Conservation (phyloP, 1,140 invertebrate genomes). For the Camponotus pennsylvanicus region DNA sequence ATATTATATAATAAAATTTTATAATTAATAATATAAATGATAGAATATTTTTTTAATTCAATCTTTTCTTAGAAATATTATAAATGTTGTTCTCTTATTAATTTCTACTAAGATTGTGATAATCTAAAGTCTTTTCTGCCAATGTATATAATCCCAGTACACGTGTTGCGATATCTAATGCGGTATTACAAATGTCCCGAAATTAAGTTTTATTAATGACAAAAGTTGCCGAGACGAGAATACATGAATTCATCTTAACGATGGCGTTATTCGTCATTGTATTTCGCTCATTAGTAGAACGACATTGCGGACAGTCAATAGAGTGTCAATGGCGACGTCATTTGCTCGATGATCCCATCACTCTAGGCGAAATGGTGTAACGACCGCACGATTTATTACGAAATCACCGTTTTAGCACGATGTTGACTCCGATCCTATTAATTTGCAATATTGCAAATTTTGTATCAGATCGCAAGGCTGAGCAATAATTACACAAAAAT, state of each 20-base stretch:
- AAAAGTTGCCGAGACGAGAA: neutral
- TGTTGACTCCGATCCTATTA: slow-evolving; percentile 33
- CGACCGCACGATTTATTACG: slow-evolving; percentile 22
- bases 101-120: neutral
- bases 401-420: slow-evolving; percentile 17
- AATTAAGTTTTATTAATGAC: slow-evolving; percentile 19
- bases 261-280: neutral
- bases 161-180: neutral
- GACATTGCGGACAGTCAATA: slow-evolving; percentile 35
- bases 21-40: too few relatives aligned
- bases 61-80: neutral
- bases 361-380: slow-evolving; percentile 17
- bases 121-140: neutral
- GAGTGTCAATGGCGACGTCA: slow-evolving; percentile 10
- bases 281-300: slow-evolving; percentile 10
- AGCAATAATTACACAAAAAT: slow-evolving; percentile 9
- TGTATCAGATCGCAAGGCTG: neutral
- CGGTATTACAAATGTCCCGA: neutral
- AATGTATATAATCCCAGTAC: neutral
- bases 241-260: neutral
- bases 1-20: neutral
- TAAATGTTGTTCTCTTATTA: neutral
- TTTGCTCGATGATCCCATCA: slow-evolving; percentile 39
- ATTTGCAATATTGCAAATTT: slow-evolving; percentile 24
- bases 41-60: neutral